Evolutionary conservation across 2,797 vertebrate genomes (phyloP), one percentile per base, ranked within the genome.

Genomic region (Gastrophryne carolinensis): DNA sequence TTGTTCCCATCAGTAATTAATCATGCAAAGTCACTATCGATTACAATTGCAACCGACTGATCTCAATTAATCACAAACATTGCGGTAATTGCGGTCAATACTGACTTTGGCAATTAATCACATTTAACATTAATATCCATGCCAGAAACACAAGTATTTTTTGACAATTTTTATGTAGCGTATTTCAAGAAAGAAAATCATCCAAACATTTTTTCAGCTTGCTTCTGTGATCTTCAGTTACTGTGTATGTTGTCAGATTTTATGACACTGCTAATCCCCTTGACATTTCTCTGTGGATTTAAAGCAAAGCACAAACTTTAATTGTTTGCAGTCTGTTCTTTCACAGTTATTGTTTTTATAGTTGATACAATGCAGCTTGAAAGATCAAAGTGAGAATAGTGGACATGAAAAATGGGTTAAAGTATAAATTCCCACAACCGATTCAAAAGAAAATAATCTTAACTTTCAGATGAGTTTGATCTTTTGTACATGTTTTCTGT

Each of bases 401-500:
- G 67, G 64, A 68, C 54, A 61, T 75, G 64, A 75, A 75, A 75
- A 75, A 75, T 68, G 56, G 56, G 39, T 56, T 67, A 56, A 75
- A 29, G 63, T 53, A 27, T 68, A 61, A 61, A 52, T 34, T 68
- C 24, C 24, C 12, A 68, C 44, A 75, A 75, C 30, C 54, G 39
- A 61, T 75, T 60, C 64, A 68, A 75, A 75, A 39, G 41, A 75
- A 75, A 71, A 61, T 75, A 68, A 77, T 77, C 58, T 63, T 63
- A 70, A 77, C 66, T 70, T 77, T 77, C 35, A 77, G 58, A 77
- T 70, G 66, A 77, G 74, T 77, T 77, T 77, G 74, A 77, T 77
- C 74, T 77, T 77, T 77, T 77, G 74, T 70, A 63, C 74, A 63
- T 77, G 70, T 64, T 57, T 37, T 37, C 54, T 63, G 65, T 54